phyloP scores from a whole-genome alignment of 2,113 vertebrate genomes.

The Elaphurus davidianus region DNA sequence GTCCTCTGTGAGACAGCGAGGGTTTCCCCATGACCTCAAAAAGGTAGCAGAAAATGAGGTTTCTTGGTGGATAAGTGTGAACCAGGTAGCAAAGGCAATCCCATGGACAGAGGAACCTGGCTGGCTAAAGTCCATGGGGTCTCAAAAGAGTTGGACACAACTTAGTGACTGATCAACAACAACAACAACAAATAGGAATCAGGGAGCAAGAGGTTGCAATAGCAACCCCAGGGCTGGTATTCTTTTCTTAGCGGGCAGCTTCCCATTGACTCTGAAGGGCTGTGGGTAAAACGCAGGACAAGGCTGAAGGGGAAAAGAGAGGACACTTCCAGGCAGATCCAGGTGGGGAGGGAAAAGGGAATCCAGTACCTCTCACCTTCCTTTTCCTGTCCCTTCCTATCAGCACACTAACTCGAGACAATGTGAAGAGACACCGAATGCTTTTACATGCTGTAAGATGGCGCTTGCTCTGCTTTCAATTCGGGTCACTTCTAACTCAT shows the following conservation, averaged over 20 bases:
- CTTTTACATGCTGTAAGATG: neutral
- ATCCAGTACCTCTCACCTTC: fast-evolving
- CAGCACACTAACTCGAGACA: neutral
- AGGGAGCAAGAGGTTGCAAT: too few relatives aligned
- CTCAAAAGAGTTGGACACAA: neutral
- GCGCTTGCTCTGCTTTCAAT: neutral
- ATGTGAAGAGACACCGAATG: neutral
- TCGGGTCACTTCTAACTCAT: neutral
- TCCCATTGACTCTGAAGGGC: neutral
- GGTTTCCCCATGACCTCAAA: too few relatives aligned
- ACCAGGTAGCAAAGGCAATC: neutral
- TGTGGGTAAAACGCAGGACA: fast-evolving
- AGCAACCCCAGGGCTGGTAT: neutral
- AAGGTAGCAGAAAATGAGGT: fast-evolving
- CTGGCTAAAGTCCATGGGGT: neutral
- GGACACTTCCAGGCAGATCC: neutral
- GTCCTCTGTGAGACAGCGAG: neutral
- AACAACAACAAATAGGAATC: neutral
- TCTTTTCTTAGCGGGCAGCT: neutral
- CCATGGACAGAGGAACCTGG: neutral
- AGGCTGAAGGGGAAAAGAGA: neutral
- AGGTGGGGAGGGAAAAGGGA: too few relatives aligned
- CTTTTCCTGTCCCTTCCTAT: fast-evolving
- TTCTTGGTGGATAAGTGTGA: neutral
- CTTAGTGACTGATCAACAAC: neutral